phyloP scores from a whole-genome alignment of 2,113 vertebrate species.

The pig (Sus scrofa) region T2T-Sscrofa CM000828.6:31428501-31429000 shows the following conservation, averaged over 20 bases:
- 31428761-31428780: too few species aligned
- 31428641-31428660: constrained; percentile 63
- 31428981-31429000: too few species aligned
- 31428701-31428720: constrained; percentile 34
- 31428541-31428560: constrained; percentile 65
- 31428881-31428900: too few species aligned
- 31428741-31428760: not conserved
- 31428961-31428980: too few species aligned
- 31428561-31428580: constrained; percentile 79
- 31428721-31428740: constrained; percentile 58
- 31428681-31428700: constrained; percentile 47
- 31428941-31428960: too few species aligned
- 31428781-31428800: too few species aligned
- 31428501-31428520: constrained; percentile 79
- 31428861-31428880: too few species aligned
- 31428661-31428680: constrained; percentile 53
- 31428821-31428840: too few species aligned
- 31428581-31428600: constrained; percentile 21
- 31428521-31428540: constrained; percentile 76
- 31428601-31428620: constrained; percentile 69
- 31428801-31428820: too few species aligned
- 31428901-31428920: too few species aligned
- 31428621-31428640: constrained; percentile 78
- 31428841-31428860: too few species aligned
- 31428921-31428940: too few species aligned